Evolutionary conservation across 1,140 invertebrate genomes (phyloP).

Genomic region (Maconellicoccus hirsutus): DNA sequence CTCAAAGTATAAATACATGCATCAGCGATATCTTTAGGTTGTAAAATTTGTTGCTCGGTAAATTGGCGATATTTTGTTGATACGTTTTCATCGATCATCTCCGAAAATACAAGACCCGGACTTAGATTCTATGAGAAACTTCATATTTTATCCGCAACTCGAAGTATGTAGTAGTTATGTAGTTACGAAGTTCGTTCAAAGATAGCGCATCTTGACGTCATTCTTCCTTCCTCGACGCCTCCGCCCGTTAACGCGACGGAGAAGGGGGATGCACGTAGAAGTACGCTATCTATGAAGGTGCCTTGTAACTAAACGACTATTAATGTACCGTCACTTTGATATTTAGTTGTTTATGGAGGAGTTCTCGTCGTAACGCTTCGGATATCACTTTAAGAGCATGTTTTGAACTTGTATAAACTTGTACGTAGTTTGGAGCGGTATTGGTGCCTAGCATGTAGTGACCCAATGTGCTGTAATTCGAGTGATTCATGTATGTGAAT

Average conservation of each 20-base stretch:
- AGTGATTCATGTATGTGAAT: no score
- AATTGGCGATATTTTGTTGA: background rate
- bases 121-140: background rate
- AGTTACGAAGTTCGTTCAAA: no score
- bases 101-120: background rate
- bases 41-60: constrained; percentile 27
- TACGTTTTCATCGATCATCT: background rate
- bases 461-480: background rate
- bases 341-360: background rate
- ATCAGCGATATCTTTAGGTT: constrained; percentile 41
- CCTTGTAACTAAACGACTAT: no score
- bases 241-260: no score
- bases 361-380: constrained; percentile 20
- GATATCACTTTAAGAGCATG: constrained; percentile 12
- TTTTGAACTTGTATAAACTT: constrained; percentile 20
- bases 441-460: background rate
- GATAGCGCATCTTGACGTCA: no score
- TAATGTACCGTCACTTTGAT: constrained; percentile 21
- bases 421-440: background rate
- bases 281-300: no score
- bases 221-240: no score
- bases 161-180: no score
- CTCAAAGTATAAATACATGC: constrained; percentile 40
- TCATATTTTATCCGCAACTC: no score
- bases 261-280: no score